Conservation (phyloP, 2,888 invertebrate genomes). For the Machimus rusticus region DNA sequence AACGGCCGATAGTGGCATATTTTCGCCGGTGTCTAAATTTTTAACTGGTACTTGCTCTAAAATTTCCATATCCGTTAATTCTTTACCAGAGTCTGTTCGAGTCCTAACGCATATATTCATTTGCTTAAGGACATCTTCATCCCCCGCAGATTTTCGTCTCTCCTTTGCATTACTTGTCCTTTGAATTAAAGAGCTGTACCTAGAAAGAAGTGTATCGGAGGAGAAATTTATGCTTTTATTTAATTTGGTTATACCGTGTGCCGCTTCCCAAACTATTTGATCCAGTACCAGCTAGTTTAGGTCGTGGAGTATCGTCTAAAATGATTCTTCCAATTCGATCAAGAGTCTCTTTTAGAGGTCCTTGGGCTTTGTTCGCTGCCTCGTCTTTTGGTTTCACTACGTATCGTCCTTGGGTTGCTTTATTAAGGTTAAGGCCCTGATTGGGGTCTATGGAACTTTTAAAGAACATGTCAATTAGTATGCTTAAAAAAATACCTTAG, state of each 20-base stretch:
- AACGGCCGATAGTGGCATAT: constrained; percentile 92
- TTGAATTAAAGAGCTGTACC: constrained; percentile 59
- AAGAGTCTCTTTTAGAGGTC: constrained; percentile 66
- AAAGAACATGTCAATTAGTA: neutral
- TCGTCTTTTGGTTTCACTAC: constrained; percentile 73
- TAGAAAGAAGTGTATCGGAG: constrained; percentile 41
- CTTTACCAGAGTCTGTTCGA: constrained; percentile 85
- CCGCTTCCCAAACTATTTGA: constrained; percentile 65
- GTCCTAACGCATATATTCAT: constrained; percentile 78
- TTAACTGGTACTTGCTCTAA: constrained; percentile 88
- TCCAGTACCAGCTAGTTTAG: constrained; percentile 61
- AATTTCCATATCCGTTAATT: constrained; percentile 90
- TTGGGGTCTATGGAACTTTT: constrained; percentile 62
- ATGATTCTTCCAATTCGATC: constrained; percentile 69
- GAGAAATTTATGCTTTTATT: neutral
- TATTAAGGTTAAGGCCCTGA: constrained; percentile 62
- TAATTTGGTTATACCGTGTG: constrained; percentile 54
- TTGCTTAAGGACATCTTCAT: constrained; percentile 76
- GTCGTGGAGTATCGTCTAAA: constrained; percentile 59
- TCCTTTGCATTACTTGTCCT: constrained; percentile 63
- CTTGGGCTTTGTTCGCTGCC: constrained; percentile 71
- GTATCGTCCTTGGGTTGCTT: constrained; percentile 68
- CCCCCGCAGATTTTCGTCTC: constrained; percentile 83
- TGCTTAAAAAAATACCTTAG: constrained; percentile 10
- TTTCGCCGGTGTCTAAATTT: constrained; percentile 84